phyloP scores from a whole-genome alignment of 2,888 invertebrate genomes.

The Torymus texanus region DNA sequence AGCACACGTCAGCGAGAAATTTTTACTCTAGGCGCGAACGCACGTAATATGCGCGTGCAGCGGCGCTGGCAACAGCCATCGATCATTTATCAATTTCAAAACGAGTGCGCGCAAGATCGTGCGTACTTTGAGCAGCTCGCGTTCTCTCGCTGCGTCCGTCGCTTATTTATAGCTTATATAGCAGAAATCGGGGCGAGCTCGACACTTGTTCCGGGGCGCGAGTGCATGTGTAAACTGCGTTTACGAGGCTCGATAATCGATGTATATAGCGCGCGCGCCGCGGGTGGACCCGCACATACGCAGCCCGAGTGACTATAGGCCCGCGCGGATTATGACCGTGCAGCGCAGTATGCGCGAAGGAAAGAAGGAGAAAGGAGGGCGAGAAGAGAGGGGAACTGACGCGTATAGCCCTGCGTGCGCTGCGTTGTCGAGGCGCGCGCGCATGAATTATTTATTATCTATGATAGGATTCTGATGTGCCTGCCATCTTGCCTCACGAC shows the following conservation, averaged over 20 bases:
- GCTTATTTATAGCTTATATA: slow-evolving; percentile 40
- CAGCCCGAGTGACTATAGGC: too few species aligned
- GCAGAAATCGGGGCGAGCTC: slow-evolving; percentile 28
- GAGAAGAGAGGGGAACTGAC: too few species aligned
- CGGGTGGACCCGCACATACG: too few species aligned
- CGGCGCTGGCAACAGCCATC: slow-evolving; percentile 20
- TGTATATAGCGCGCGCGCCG: neutral
- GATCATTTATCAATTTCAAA: slow-evolving; percentile 53
- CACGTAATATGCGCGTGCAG: neutral
- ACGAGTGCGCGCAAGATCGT: slow-evolving; percentile 24
- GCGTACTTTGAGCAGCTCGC: slow-evolving; percentile 8
- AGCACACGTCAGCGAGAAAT: slow-evolving; percentile 9
- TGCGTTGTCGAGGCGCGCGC: slow-evolving; percentile 53
- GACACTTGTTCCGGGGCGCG: slow-evolving; percentile 26
- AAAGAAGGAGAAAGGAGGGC: neutral
- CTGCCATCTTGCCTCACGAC: slow-evolving; percentile 62
- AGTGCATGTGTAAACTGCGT: slow-evolving; percentile 22
- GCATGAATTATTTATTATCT: slow-evolving; percentile 71
- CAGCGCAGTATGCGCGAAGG: neutral
- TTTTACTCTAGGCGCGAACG: neutral
- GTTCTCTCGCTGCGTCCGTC: neutral
- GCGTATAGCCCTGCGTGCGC: slow-evolving; percentile 46
- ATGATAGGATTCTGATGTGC: slow-evolving; percentile 69
- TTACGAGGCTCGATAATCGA: slow-evolving; percentile 34
- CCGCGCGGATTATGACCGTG: slow-evolving; percentile 3